Percentiles rank a stretch among this genome's conserved stretches.
phyloP scores from a whole-genome alignment of 2,888 invertebrate species.

The Ferrisia virgata region DNA sequence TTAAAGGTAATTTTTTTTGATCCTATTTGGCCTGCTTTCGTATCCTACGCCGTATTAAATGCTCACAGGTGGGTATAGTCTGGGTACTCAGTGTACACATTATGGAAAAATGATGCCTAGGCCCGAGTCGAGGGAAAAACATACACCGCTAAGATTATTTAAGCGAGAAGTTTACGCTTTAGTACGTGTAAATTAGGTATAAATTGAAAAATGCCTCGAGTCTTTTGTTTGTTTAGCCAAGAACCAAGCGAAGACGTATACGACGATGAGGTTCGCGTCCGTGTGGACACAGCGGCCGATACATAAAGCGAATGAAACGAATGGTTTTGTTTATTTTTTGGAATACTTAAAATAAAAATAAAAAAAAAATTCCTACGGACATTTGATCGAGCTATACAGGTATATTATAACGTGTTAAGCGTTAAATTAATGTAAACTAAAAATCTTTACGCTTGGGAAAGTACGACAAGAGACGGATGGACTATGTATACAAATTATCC shows the following conservation, averaged over 20 bases:
- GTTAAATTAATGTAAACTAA: constrained; percentile 16
- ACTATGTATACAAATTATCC: not conserved
- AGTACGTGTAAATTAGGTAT: constrained; percentile 23
- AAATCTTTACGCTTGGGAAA: constrained; percentile 3
- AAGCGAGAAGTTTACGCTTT: not conserved
- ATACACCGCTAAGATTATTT: not conserved
- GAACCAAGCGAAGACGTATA: too few relatives aligned
- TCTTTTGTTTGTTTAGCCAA: constrained; percentile 22
- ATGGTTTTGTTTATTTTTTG: constrained; percentile 19
- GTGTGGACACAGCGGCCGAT: constrained; percentile 8
- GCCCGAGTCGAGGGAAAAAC: not conserved
- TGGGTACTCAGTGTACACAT: too few relatives aligned
- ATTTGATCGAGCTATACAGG: not conserved
- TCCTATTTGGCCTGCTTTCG: not conserved
- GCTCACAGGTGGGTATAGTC: too few relatives aligned
- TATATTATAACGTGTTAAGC: not conserved
- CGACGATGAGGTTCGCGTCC: too few relatives aligned
- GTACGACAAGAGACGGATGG: constrained; percentile 16
- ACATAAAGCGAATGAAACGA: not conserved
- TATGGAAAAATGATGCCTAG: not conserved
- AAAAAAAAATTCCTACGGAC: not conserved
- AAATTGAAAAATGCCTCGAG: constrained; percentile 5
- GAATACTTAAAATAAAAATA: not conserved
- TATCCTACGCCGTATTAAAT: too few relatives aligned
- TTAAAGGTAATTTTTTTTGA: not conserved